Percentiles rank a stretch among this genome's conserved stretches.
Evolutionary conservation across 2,113 vertebrate species (phyloP).

Genomic region (Saguinus imperator): DNA sequence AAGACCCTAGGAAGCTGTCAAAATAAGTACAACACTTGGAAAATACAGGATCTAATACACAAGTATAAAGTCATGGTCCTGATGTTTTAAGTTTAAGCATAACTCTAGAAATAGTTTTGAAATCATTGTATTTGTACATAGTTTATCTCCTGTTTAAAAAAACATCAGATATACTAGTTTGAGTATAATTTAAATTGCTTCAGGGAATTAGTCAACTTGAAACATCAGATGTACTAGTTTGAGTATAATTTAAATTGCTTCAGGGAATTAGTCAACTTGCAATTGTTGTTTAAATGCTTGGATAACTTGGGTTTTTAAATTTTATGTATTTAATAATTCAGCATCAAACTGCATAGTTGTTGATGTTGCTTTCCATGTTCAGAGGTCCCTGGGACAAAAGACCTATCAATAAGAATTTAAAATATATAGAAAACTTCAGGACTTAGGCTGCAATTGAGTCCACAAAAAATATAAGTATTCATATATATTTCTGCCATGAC

Average conservation of each 20-base stretch:
- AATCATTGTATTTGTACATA: not conserved
- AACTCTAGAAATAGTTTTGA: not conserved
- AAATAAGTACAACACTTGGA: not conserved
- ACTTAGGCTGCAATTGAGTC: not conserved
- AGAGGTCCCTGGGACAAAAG: not conserved
- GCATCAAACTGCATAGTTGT: not conserved
- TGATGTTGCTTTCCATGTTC: not conserved
- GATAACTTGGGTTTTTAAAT: not conserved
- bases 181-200: not conserved
- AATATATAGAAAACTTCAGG: not conserved
- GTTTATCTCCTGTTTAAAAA: not conserved
- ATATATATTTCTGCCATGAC: not conserved
- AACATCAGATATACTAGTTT: not conserved
- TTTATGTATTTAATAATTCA: not conserved
- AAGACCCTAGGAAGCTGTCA: not conserved
- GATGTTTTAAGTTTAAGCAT: not conserved
- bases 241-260: no score
- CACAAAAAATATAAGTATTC: not conserved
- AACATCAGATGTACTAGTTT: no score
- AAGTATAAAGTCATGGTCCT: not conserved
- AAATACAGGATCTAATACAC: not conserved
- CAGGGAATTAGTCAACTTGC: not conserved
- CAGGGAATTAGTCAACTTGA: no score
- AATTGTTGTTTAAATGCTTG: not conserved
- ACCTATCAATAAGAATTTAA: not conserved